phyloP scores from a whole-genome alignment of 2,113 vertebrate species.

The Falcunculus frontatus region DNA sequence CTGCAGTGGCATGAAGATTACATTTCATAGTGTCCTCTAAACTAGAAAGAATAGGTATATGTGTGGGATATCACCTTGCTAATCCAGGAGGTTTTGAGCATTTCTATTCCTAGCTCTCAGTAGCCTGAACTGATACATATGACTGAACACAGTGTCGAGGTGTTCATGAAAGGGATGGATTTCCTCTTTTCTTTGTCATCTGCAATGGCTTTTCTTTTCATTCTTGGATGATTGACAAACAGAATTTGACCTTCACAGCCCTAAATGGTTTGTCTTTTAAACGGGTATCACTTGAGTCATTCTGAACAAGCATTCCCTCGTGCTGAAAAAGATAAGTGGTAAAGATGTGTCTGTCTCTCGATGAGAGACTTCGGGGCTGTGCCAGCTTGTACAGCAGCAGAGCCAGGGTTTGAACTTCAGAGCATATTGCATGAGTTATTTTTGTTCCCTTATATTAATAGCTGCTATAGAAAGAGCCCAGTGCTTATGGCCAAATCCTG shows the following conservation, averaged over 20 bases:
- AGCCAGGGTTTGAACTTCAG: neutral
- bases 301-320: neutral
- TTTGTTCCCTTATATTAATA: slow-evolving; percentile 33
- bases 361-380: neutral
- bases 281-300: neutral
- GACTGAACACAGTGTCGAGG: neutral
- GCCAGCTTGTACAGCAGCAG: neutral
- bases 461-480: neutral
- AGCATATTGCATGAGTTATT: slow-evolving; percentile 28
- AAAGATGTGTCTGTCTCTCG: neutral
- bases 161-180: neutral
- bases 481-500: neutral
- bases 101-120: neutral
- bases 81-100: neutral
- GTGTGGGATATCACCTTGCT: neutral
- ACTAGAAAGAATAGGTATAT: neutral
- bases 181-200: neutral
- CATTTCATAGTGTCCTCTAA: neutral
- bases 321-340: neutral
- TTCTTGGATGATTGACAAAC: neutral
- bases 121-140: neutral
- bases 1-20: neutral
- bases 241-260: neutral
- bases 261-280: neutral
- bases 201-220: neutral